These are phyloP conservation scores for Zoanthus gigantus DNA, from an alignment of 92 coral and sea anemone species.

Conservation along the genomic window DNA sequence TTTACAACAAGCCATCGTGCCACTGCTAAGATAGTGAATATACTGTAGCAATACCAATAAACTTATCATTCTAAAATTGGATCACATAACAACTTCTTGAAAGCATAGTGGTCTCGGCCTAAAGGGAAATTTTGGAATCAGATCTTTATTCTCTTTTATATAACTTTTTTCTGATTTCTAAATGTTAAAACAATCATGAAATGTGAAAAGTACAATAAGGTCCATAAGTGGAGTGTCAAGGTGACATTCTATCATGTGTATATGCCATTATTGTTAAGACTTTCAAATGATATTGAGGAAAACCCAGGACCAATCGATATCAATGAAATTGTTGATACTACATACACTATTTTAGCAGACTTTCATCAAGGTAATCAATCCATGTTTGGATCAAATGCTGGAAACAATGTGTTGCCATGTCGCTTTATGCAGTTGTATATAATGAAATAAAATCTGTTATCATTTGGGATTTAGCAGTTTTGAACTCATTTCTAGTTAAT, in stretches of 20 bases:
- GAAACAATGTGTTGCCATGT: slow-evolving; percentile 46
- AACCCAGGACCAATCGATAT: slow-evolving; percentile 34
- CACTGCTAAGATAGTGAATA: no score
- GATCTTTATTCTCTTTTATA: not conserved
- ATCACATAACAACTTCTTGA: slow-evolving; percentile 24
- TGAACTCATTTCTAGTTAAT: slow-evolving; percentile 25
- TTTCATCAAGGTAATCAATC: slow-evolving; percentile 34
- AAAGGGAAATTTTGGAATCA: slow-evolving; percentile 36
- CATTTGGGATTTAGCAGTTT: not conserved
- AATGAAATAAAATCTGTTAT: slow-evolving; percentile 12
- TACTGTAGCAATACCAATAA: no score
- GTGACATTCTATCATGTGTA: slow-evolving; percentile 3
- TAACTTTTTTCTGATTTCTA: slow-evolving; percentile 14
- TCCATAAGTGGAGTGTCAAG: not conserved
- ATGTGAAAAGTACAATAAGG: slow-evolving; percentile 17
- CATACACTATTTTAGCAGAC: slow-evolving; percentile 33
- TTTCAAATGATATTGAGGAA: slow-evolving; percentile 24
- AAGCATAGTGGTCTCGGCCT: slow-evolving; percentile 2
- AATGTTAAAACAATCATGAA: slow-evolving; percentile 4
- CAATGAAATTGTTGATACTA: slow-evolving; percentile 34
- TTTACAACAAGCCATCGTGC: no score
- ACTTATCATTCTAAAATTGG: slow-evolving; percentile 6
- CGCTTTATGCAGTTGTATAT: slow-evolving; percentile 16
- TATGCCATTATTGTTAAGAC: not conserved
- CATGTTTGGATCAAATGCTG: slow-evolving; percentile 32